Conservation (phyloP, 2,797 vertebrate species). For the Macroramphosus scolopax region DNA sequence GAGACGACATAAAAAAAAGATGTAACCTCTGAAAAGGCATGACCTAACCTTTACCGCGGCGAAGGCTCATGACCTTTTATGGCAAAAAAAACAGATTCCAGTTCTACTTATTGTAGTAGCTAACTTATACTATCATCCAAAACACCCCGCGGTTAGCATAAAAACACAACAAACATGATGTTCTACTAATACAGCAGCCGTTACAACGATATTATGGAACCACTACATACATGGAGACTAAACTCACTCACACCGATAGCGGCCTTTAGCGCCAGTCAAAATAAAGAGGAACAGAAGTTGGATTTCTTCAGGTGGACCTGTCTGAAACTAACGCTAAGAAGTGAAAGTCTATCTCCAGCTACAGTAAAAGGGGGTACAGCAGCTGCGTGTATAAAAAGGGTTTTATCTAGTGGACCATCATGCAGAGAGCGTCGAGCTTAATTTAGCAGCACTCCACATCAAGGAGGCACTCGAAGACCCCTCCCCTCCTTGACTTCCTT, state of each 20-base stretch:
- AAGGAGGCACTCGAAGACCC: constrained; percentile 67
- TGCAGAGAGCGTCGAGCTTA: constrained; percentile 48
- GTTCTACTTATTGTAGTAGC: background rate
- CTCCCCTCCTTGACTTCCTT: constrained; percentile 68
- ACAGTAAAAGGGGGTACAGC: constrained; percentile 10
- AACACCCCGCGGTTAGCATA: too few species aligned
- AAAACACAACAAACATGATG: too few species aligned
- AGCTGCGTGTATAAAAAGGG: constrained; percentile 2
- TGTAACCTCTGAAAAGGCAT: constrained; percentile 14
- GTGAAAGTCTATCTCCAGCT: too few species aligned
- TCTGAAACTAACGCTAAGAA: too few species aligned
- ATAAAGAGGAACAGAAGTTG: too few species aligned
- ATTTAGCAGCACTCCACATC: constrained; percentile 72
- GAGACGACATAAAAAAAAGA: constrained; percentile 53
- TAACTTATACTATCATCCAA: background rate
- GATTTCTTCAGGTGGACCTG: too few species aligned
- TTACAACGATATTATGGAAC: too few species aligned
- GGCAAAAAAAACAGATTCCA: constrained; percentile 13
- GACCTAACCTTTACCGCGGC: constrained; percentile 10
- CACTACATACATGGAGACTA: too few species aligned
- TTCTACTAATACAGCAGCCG: too few species aligned
- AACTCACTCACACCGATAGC: too few species aligned
- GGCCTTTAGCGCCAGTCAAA: too few species aligned
- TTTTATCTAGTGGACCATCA: constrained; percentile 52
- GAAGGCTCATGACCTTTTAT: constrained; percentile 50